Conservation (phyloP, 2,888 invertebrate genomes). For the Pheosia gnoma region DNA sequence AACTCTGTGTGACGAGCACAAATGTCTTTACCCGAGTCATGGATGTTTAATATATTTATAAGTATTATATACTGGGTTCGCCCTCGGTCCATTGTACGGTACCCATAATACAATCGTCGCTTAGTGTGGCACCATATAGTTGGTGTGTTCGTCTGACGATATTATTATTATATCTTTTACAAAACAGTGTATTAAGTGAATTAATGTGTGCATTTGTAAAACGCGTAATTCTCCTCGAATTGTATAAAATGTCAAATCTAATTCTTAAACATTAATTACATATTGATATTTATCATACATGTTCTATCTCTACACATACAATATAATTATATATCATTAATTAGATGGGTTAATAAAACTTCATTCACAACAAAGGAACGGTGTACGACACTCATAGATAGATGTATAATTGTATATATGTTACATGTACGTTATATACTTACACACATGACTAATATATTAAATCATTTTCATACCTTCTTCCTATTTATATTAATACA, state of each 20-base stretch:
- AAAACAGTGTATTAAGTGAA: not conserved
- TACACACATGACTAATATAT: slow-evolving; percentile 59
- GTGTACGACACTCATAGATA: slow-evolving; percentile 65
- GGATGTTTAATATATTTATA: too few species aligned
- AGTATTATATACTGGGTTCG: too few species aligned
- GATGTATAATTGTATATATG: slow-evolving; percentile 26
- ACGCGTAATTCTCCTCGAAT: slow-evolving; percentile 62
- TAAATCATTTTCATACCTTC: slow-evolving; percentile 53
- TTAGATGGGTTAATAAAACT: slow-evolving; percentile 67
- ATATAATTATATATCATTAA: slow-evolving; percentile 40
- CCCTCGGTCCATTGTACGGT: too few species aligned
- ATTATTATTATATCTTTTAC: too few species aligned
- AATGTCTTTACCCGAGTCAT: too few species aligned
- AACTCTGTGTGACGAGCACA: too few species aligned
- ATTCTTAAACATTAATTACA: slow-evolving; percentile 46
- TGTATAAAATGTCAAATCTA: slow-evolving; percentile 67
- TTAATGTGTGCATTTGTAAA: slow-evolving; percentile 34
- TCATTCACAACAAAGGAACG: slow-evolving; percentile 74
- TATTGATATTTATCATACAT: slow-evolving; percentile 53
- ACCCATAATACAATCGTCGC: too few species aligned
- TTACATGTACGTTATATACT: slow-evolving; percentile 54
- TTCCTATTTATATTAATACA: slow-evolving; percentile 46
- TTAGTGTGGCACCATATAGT: too few species aligned
- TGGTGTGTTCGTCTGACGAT: too few species aligned
- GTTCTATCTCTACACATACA: slow-evolving; percentile 64